These are phyloP conservation scores for Triplophysa yarkandensis DNA, from an alignment of 2,797 vertebrate species.

Conservation along the genomic window DNA sequence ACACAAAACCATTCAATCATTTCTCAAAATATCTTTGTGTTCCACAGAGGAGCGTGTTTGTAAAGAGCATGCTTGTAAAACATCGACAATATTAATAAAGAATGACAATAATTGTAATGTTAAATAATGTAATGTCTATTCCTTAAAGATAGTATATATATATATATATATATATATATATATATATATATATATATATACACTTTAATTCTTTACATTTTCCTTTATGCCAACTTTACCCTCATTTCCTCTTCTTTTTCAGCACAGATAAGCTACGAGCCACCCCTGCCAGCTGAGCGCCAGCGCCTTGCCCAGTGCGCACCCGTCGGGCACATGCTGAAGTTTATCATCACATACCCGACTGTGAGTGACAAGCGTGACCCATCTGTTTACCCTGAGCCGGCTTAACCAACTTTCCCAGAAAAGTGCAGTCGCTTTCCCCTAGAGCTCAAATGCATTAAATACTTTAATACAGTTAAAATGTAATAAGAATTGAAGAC, in stretches of 20 bases:
- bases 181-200: too few species aligned
- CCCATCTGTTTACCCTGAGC: constrained; percentile 10
- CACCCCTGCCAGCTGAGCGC: constrained; percentile 70
- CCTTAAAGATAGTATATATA: too few species aligned
- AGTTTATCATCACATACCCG: constrained; percentile 78
- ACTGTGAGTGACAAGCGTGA: constrained; percentile 67
- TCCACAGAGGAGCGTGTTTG: too few species aligned
- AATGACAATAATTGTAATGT: too few species aligned
- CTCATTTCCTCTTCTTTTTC: constrained; percentile 26
- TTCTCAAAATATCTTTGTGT: too few species aligned
- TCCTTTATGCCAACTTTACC: not conserved
- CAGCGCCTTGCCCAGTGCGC: constrained; percentile 73
- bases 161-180: too few species aligned
- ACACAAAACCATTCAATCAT: too few species aligned
- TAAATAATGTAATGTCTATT: too few species aligned
- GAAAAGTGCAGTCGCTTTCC: not conserved
- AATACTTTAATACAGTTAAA: constrained; percentile 35
- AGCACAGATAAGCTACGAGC: constrained; percentile 74
- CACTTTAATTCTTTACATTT: too few species aligned
- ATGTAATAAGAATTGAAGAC: constrained; percentile 17
- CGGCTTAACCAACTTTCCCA: constrained; percentile 4
- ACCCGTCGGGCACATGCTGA: constrained; percentile 75
- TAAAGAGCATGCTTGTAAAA: too few species aligned
- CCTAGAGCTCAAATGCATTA: constrained; percentile 22
- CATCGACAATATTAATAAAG: too few species aligned